Base-by-base conservation (phyloP, 1,140 invertebrate genomes). In the Zaprionus camerounensis region DNA sequence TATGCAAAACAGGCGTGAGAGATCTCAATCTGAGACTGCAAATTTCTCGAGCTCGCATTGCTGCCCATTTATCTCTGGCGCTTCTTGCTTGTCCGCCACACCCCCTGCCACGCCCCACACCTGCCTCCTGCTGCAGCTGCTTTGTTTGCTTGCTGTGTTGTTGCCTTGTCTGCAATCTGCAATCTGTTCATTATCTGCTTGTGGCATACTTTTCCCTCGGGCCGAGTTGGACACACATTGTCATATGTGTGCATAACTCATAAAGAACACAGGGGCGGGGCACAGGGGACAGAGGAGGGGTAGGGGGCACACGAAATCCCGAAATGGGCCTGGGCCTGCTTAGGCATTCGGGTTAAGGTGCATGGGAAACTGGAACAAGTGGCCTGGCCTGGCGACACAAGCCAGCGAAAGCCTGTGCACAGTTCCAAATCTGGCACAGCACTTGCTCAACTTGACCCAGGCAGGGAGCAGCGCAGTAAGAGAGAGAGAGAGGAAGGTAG, bases 341-440 rank as follows among this genome's bases (percentile, higher is more conserved):
- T 72, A 15, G 20, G 46, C 75, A 53, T 61, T 78, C 41, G 85
- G 85, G 85, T 90, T 90, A 90, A 91, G 85, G 85, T 90, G 85
- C 85, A 90, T 90, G 85, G 76, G 86, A 90, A 90, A 90, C 85
- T 90, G 85, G 85, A 90, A 90, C 85, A 90, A 91, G 85, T 90
- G 81, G 79, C 85, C 64, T 11, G 31, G 31, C 9, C 31, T 64
- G 51, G 36, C 66, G 58, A 64, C 64, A 58, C 26, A 61, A 71
- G 72, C 55, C 63, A 91, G 87, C 79, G 85, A 90, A 90, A 90
- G 86, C 85, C 82, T 91, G n/a, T 17, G 76, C 80, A 82, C 78
- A 88, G 74, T 76, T 56, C 71, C 84, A 81, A 82, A 90, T 80
- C 78, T 90, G 85, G 85, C 86, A 90, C 85, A 90, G 79, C 81